Evolutionary conservation across 1,140 invertebrate species (phyloP).

Genomic region (Zeugodacus cucurbitae): DNA sequence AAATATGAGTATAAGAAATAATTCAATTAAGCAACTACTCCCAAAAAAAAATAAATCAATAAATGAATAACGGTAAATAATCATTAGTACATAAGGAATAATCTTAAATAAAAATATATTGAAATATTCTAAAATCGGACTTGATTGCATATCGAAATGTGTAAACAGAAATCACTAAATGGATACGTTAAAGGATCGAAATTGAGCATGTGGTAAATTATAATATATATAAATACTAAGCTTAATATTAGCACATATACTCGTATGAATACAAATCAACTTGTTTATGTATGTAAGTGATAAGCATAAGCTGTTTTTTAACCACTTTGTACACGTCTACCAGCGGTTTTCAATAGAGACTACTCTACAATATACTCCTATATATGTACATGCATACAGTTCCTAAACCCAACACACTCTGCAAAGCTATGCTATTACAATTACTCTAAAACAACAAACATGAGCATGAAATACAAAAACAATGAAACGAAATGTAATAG

Average conservation of each 20-base stretch:
- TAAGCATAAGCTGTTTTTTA: not conserved
- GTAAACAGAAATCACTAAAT: not conserved
- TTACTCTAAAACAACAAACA: not conserved
- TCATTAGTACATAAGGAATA: too few species aligned
- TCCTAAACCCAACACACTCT: not conserved
- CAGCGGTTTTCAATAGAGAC: slow-evolving; percentile 5
- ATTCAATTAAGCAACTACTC: too few species aligned
- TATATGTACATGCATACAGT: too few species aligned
- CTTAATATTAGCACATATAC: not conserved
- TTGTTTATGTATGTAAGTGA: not conserved
- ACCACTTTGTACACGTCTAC: not conserved
- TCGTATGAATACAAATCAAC: not conserved
- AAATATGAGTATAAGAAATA: too few species aligned
- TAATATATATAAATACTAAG: not conserved
- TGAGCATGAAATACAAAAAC: not conserved
- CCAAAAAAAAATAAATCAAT: too few species aligned
- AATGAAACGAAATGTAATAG: not conserved
- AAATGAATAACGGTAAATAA: too few species aligned
- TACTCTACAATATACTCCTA: not conserved
- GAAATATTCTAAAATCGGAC: slow-evolving; percentile 13
- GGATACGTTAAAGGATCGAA: not conserved
- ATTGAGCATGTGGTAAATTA: not conserved
- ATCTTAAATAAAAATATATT: not conserved
- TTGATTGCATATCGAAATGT: slow-evolving; percentile 18
- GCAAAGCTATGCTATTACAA: not conserved